A percentile compares a stretch with the other conserved stretches of the same genome.
Conservation (phyloP, 2,888 invertebrate genomes). For the Philonicus albiceps region DNA sequence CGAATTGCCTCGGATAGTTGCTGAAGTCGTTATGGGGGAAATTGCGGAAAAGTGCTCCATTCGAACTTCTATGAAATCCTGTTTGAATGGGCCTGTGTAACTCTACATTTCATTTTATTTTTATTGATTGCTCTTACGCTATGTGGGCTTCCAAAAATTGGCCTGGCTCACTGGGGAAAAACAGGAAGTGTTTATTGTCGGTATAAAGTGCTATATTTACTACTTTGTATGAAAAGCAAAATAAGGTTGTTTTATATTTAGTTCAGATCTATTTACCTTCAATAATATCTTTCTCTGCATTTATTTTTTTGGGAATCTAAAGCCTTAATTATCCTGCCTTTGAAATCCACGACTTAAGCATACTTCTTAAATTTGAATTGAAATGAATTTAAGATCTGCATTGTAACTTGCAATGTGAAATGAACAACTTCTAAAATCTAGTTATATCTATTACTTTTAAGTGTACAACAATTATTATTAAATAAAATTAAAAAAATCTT, state of each 20-base stretch:
- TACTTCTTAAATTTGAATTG: too few species aligned
- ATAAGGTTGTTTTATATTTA: not conserved
- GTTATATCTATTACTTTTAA: too few species aligned
- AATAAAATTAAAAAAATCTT: too few species aligned
- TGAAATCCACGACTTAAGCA: too few species aligned
- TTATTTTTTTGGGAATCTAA: not conserved
- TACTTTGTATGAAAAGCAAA: not conserved
- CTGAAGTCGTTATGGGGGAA: not conserved
- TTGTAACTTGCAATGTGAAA: too few species aligned
- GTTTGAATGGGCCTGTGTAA: not conserved
- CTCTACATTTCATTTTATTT: not conserved
- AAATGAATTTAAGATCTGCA: too few species aligned
- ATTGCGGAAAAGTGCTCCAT: not conserved
- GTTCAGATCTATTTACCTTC: not conserved
- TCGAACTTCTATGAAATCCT: not conserved
- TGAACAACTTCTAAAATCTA: too few species aligned
- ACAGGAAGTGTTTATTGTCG: not conserved
- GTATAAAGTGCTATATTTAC: not conserved
- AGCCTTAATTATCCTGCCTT: not conserved
- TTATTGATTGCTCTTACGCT: not conserved
- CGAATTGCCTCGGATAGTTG: not conserved
- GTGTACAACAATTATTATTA: too few species aligned
- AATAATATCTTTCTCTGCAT: not conserved
- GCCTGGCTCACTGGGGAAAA: not conserved
- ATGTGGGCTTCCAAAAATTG: not conserved